Evolutionary conservation across 1,140 invertebrate species (phyloP), one percentile per base, ranked within the genome.

Genomic region (Kradibia gibbosae): DNA sequence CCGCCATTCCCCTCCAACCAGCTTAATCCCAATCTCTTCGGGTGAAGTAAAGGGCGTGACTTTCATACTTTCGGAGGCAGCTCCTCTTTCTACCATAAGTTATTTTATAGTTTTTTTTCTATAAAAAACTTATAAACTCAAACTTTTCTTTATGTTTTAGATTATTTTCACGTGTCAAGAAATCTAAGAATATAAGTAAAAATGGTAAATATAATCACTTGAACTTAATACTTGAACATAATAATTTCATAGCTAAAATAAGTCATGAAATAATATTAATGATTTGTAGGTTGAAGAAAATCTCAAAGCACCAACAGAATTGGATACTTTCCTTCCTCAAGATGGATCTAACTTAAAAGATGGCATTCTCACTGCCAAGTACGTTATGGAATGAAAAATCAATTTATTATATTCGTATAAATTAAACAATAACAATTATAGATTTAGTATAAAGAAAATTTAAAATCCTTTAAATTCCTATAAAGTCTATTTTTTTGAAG

Each of bases 271-370:
- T 42, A 0, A 39, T 55, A 15, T 1, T 22, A 22, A 74, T 60
- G 57, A 17, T 11, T 65, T 60, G n/a, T n/a, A 81, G 80, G 74
- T 82, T 42, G 74, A 77, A 73, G 74, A 82, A 25, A 82, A 77
- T 77, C 88, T 89, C 73, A 91, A 87, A 80, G 53, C 84, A n/a
- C 86, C 91, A 10, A 93, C 92, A 3, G 94, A 95, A 88, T 89
- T 94, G 89, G 93, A 95, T 83, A 94, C 93, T 75, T 95, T 95
- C 83, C 87, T 95, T 42, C 94, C 94, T 31, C 90, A 92, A 84
- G 93, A 94, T 85, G 92, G 92, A 60, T 92, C 92, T 0, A 88
- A 88, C 42, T 81, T 86, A 25, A 90, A 90, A 78, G 92, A 93
- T 81, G 91, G 88, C 3, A 86, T 86, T 31, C 74, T 91, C 22